phyloP scores from a whole-genome alignment of 2,888 invertebrate species.

The Quadroppia sp. region DNA sequence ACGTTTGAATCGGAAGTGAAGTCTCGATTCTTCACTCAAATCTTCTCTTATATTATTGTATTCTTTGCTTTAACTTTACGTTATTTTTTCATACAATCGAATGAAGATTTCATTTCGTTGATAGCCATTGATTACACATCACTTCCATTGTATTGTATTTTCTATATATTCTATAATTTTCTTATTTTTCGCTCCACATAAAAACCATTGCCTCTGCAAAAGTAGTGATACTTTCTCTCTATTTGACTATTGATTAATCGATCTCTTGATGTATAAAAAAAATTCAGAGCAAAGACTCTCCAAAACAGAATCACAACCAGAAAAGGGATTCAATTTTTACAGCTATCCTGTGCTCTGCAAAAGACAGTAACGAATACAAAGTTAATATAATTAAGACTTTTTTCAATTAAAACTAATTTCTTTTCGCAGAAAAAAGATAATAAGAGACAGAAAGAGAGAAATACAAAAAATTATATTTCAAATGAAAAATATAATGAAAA shows the following conservation, averaged over 20 bases:
- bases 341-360: not conserved
- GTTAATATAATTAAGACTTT: slow-evolving; percentile 2
- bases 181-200: slow-evolving; percentile 26
- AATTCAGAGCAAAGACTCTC: not conserved
- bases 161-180: slow-evolving; percentile 25
- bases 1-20: slow-evolving; percentile 11
- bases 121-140: slow-evolving; percentile 31
- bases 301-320: not conserved
- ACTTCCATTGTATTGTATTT: slow-evolving; percentile 4
- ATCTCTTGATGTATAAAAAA: slow-evolving; percentile 25
- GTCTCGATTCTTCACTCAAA: not conserved
- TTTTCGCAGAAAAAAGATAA: not conserved
- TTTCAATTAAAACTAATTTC: slow-evolving; percentile 22
- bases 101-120: slow-evolving; percentile 30
- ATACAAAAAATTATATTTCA: slow-evolving; percentile 2
- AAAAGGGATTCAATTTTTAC: not conserved
- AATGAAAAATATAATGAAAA: not conserved
- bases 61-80: not conserved
- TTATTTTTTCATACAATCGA: not conserved
- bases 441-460: not conserved
- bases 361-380: not conserved
- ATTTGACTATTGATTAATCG: slow-evolving; percentile 18
- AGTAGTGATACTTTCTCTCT: slow-evolving; percentile 23
- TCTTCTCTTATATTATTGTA: slow-evolving; percentile 15
- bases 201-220: slow-evolving; percentile 30